These are phyloP conservation scores for Conus ventricosus DNA, from an alignment of 1,140 invertebrate genomes.

Conservation along the genomic window DNA sequence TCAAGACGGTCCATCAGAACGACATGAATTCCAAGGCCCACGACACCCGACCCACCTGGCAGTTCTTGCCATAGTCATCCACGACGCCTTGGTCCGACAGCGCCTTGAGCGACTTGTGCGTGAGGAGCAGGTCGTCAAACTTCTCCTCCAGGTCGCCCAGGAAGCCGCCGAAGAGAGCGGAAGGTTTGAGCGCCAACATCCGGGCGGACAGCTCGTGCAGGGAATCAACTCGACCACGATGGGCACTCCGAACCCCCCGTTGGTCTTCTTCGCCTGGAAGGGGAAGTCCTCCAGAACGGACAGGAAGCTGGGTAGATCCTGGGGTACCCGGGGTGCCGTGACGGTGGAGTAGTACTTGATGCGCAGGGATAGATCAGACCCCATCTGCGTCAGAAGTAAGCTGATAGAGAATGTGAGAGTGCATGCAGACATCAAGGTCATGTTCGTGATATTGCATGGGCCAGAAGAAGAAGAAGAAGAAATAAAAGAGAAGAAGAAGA, in stretches of 20 bases:
- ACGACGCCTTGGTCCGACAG: constrained; percentile 12
- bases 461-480: too few species aligned
- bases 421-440: too few species aligned
- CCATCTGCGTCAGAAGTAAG: constrained; percentile 2
- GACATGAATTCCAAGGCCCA: too few species aligned
- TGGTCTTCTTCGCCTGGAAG: constrained; percentile 29
- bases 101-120: constrained; percentile 12
- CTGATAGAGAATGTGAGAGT: too few species aligned
- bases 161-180: not conserved
- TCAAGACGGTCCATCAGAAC: too few species aligned
- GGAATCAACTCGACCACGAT: constrained; percentile 35
- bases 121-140: constrained; percentile 37
- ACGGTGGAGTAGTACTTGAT: constrained; percentile 45
- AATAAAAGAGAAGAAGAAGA: too few species aligned
- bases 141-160: constrained; percentile 35
- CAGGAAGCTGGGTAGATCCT: constrained; percentile 37
- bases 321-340: constrained; percentile 31
- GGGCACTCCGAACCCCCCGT: constrained; percentile 35
- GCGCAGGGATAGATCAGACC: constrained; percentile 3
- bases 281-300: constrained; percentile 37
- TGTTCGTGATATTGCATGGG: too few species aligned
- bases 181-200: constrained; percentile 29
- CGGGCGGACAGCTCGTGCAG: constrained; percentile 37
- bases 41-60: constrained; percentile 22
- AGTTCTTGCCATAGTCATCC: constrained; percentile 6